phyloP scores from a whole-genome alignment of 1,140 invertebrate genomes.

The Drosophila burlai region DNA sequence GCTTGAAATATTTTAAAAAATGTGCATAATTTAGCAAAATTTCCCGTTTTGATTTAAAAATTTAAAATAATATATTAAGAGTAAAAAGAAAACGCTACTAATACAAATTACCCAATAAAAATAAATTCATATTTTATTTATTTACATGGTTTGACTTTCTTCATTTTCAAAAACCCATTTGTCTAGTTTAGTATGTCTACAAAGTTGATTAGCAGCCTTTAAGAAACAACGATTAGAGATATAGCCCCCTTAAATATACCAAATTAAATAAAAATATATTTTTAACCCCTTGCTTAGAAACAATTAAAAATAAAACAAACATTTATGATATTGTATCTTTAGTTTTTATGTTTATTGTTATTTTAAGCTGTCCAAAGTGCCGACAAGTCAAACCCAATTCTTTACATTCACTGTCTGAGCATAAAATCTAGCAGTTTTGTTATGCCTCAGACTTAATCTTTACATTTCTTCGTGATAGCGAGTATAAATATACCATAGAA shows the following conservation, averaged over 20 bases:
- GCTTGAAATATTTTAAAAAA: background rate
- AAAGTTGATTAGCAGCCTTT: conserved; percentile 37
- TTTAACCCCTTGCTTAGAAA: no score
- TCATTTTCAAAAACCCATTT: conserved; percentile 10
- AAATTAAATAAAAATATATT: background rate
- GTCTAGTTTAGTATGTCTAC: conserved; percentile 23
- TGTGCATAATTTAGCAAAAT: background rate
- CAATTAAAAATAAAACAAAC: no score
- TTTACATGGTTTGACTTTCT: conserved; percentile 4
- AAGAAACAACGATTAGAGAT: conserved; percentile 15
- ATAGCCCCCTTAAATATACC: background rate
- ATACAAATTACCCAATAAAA: background rate
- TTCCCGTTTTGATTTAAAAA: accelerated
- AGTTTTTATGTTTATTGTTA: no score
- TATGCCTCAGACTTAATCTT: no score
- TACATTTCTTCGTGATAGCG: no score
- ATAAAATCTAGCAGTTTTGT: no score
- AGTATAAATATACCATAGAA: no score
- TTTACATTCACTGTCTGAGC: no score
- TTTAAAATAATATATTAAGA: background rate
- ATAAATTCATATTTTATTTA: background rate
- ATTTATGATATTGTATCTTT: no score
- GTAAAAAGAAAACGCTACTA: no score
- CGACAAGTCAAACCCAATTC: no score
- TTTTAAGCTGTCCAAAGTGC: no score